Evolutionary conservation across 2,888 invertebrate species (phyloP).

Genomic region (Heliconius ethilla): DNA sequence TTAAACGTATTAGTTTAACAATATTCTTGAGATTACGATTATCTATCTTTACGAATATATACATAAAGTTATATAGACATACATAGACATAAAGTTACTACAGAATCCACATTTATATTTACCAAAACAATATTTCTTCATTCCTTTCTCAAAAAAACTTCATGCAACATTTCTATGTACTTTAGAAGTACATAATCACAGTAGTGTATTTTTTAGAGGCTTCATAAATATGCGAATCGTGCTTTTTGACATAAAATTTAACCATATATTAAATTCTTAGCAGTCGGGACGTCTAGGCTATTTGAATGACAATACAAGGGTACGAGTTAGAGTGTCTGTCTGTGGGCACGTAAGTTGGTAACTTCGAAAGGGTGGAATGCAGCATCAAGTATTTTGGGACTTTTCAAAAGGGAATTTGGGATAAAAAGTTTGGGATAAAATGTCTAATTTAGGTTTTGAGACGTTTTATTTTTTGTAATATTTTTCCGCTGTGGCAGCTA

Average conservation of each 20-base stretch:
- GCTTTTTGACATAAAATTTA: slow-evolving; percentile 39
- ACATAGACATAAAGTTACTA: too few relatives aligned
- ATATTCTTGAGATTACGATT: too few relatives aligned
- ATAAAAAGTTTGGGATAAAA: slow-evolving; percentile 11
- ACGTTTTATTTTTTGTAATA: too few relatives aligned
- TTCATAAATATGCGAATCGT: slow-evolving; percentile 38
- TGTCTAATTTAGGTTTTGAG: neutral
- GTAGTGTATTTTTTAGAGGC: neutral
- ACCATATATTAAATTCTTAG: slow-evolving; percentile 67
- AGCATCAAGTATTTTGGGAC: slow-evolving; percentile 32
- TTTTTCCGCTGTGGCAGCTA: too few relatives aligned
- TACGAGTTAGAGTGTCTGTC: slow-evolving; percentile 29
- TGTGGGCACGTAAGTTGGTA: slow-evolving; percentile 22
- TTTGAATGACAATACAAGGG: slow-evolving; percentile 71
- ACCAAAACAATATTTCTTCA: too few relatives aligned
- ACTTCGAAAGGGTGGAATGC: slow-evolving; percentile 30
- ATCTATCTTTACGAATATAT: too few relatives aligned
- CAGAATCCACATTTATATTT: too few relatives aligned
- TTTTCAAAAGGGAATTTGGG: slow-evolving; percentile 26
- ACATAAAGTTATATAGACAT: too few relatives aligned
- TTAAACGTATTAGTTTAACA: too few relatives aligned
- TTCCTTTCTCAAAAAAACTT: too few relatives aligned
- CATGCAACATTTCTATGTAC: too few relatives aligned
- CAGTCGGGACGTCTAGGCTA: slow-evolving; percentile 59
- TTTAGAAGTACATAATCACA: too few relatives aligned